Evolutionary conservation across 1,140 invertebrate species (phyloP), one percentile per base, ranked within the genome.

Genomic region (Drosophila ironensis): DNA sequence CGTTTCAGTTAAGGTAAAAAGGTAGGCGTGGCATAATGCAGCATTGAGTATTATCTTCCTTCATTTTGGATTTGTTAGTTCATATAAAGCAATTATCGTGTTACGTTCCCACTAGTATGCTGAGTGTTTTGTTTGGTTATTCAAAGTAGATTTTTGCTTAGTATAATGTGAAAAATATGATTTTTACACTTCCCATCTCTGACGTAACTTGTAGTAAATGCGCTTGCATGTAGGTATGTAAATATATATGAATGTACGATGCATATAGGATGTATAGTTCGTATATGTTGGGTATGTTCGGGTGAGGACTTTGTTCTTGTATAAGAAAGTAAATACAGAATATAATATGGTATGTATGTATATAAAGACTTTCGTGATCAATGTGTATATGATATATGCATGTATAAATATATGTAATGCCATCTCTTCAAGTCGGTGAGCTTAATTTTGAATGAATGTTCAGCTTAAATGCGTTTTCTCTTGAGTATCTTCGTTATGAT

Each of bases 371-470:
- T 19, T 27, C 28, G 14, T 42, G 66, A 35, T 57, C 28, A 35
- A 30, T 42, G 63, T 70, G 37, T 72, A 63, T 72, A 63, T 72
- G 67, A 75, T 70, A 61, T 70, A 64, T 77, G 53, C 40, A 76
- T 56, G 44, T 76, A 69, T 68, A 60, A 54, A 51, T 77, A 72
- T 70, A 74, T 61, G 52, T 56, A 73, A 64, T 75, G 74, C 51
- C 41, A 70, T 73, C 50, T 80, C 33, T 77, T 77, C 47, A 40
- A 74, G 54, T 80, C 76, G 76, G 76, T 80, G 76, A 80, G 76
- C 70, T 80, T 73, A 80, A 80, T 80, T 80, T 80, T 80, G 75
- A 82, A 75, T 82, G 67, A 68, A 59, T 81, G 45, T 80, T 59
- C 68, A 40, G 42, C 47, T 78, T 54, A 57, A 60, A 60, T 60